Conservation (phyloP, 2,888 invertebrate species). For the Epistrophe eligans region DNA sequence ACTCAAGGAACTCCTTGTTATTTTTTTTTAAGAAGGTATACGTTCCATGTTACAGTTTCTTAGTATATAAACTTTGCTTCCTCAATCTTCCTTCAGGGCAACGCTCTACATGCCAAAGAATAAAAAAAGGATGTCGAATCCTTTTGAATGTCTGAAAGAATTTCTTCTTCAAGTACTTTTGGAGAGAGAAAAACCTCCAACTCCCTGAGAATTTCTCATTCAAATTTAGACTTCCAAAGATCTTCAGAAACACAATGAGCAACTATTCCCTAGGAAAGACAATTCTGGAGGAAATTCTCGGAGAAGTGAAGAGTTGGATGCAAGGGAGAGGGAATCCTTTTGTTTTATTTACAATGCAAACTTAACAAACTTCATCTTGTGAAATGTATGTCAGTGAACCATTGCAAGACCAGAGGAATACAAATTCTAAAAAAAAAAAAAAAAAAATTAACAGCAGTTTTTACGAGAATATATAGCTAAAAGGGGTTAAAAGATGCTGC, state of each 20-base stretch:
- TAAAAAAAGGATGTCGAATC: constrained; percentile 61
- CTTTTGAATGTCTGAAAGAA: constrained; percentile 58
- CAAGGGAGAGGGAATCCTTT: constrained; percentile 42
- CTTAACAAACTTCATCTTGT: constrained; percentile 57
- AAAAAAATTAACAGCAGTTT: constrained; percentile 56
- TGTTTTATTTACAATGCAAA: constrained; percentile 71
- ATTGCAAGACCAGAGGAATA: constrained; percentile 43
- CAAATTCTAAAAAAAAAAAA: constrained; percentile 46
- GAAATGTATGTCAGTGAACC: constrained; percentile 72
- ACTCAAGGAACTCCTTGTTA: constrained; percentile 30
- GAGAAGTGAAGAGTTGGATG: background rate
- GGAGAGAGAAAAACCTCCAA: background rate
- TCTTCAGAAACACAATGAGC: constrained; percentile 62
- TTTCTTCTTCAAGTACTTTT: constrained; percentile 16
- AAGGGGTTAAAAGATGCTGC: background rate
- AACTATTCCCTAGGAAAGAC: constrained; percentile 56
- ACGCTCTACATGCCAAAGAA: constrained; percentile 46
- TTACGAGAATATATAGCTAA: constrained; percentile 12
- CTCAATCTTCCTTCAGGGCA: constrained; percentile 44
- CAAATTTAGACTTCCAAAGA: constrained; percentile 63
- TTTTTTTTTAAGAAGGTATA: constrained; percentile 35
- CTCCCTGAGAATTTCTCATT: constrained; percentile 58
- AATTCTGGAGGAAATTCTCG: constrained; percentile 5
- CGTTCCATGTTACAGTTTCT: background rate
- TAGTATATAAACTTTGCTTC: constrained; percentile 23